phyloP scores from a whole-genome alignment of 2,888 invertebrate species.

The Zaprionus lineosus region DNA sequence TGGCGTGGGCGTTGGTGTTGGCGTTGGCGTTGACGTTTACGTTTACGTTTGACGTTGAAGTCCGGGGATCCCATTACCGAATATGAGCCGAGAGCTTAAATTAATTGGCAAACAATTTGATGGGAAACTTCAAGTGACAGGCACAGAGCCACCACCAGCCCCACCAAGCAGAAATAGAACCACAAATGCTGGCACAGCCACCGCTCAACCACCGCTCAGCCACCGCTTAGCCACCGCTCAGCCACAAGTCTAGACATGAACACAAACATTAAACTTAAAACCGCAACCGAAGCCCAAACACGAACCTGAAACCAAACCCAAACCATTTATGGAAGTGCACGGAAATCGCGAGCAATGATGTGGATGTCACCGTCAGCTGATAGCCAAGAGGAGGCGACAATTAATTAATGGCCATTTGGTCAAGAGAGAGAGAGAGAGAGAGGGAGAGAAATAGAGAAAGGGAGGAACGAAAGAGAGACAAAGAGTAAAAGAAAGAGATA shows the following conservation, averaged over 20 bases:
- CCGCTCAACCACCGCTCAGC: neutral
- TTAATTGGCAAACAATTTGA: slow-evolving; percentile 50
- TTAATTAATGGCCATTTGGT: slow-evolving; percentile 35
- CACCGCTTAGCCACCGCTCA: neutral
- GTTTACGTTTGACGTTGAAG: slow-evolving; percentile 20
- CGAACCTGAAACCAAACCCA: slow-evolving; percentile 1
- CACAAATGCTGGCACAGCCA: neutral
- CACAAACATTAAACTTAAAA: slow-evolving; percentile 9
- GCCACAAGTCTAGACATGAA: slow-evolving; percentile 16
- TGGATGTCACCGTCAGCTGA: slow-evolving; percentile 19
- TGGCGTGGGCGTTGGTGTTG: no score
- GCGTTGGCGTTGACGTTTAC: no score
- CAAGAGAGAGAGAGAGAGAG: neutral
- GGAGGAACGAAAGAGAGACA: no score
- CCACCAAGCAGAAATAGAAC: no score
- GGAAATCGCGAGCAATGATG: slow-evolving; percentile 51
- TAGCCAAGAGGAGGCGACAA: slow-evolving; percentile 10
- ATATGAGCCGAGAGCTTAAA: slow-evolving; percentile 34
- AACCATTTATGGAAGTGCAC: slow-evolving; percentile 45
- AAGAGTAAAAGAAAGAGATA: no score
- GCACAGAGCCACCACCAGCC: no score
- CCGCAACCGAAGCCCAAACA: neutral
- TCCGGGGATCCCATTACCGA: slow-evolving; percentile 31
- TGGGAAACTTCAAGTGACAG: slow-evolving; percentile 17
- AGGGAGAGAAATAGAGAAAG: no score